A percentile compares a stretch with the other conserved stretches of the same genome.
Evolutionary conservation across 2,113 vertebrate genomes (phyloP).

Genomic region (Hippocampus abdominalis): DNA sequence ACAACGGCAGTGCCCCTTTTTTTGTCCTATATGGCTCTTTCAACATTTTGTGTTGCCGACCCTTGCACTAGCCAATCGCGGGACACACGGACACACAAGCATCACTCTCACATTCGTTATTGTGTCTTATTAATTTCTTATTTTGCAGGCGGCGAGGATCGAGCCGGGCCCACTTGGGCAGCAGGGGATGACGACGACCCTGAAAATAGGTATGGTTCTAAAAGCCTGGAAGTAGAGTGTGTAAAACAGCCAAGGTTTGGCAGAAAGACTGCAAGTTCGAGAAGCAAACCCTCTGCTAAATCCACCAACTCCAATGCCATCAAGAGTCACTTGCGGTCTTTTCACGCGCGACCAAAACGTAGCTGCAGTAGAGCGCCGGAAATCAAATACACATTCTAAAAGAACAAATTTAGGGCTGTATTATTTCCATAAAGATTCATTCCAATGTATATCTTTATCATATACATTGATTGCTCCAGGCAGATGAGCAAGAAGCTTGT

Average conservation of each 20-base stretch:
- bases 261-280: constrained; percentile 71
- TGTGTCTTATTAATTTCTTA: not conserved
- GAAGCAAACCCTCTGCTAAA: constrained; percentile 71
- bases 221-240: constrained; percentile 67
- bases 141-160: constrained; percentile 83
- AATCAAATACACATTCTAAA: constrained; percentile 74
- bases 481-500: not conserved
- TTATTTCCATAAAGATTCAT: constrained; percentile 3
- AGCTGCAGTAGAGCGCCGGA: constrained; percentile 72
- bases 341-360: constrained; percentile 63
- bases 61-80: no score
- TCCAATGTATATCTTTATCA: not conserved
- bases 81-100: not conserved
- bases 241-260: constrained; percentile 78
- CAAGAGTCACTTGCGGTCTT: constrained; percentile 68
- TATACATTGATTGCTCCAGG: not conserved
- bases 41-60: no score
- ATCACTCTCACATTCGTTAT: not conserved
- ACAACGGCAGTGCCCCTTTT: not conserved
- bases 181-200: constrained; percentile 91
- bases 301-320: constrained; percentile 67
- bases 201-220: constrained; percentile 98
- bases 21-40: no score
- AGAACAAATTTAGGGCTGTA: constrained; percentile 17
- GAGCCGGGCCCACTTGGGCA: constrained; percentile 78